Conservation (phyloP, 2,797 vertebrate species). For the Gobionotothen gibberifrons region DNA sequence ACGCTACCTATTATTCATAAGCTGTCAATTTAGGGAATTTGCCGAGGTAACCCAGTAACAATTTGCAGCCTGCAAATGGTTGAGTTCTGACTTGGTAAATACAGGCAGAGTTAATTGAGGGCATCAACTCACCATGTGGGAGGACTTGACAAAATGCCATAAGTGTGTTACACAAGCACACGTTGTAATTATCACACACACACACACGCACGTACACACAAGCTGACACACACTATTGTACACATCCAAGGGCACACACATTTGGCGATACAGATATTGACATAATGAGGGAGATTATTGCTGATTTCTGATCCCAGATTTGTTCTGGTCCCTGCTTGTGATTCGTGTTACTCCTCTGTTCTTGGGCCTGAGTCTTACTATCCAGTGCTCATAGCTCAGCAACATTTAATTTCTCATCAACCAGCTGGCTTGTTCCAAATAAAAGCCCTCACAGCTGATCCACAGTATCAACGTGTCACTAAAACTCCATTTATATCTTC, state of each 20-base stretch:
- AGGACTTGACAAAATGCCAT: conserved; percentile 81
- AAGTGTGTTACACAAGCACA: conserved; percentile 75
- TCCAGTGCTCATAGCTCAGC: conserved; percentile 36
- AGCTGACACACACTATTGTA: conserved; percentile 19
- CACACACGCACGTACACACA: conserved; percentile 47
- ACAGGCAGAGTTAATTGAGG: conserved; percentile 82
- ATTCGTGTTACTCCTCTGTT: conserved; percentile 41
- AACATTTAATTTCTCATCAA: conserved; percentile 43
- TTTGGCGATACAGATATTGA: conserved; percentile 51
- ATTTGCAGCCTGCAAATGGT: conserved; percentile 74
- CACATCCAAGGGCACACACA: conserved; percentile 29
- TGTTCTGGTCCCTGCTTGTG: conserved; percentile 52
- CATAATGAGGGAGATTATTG: conserved; percentile 67
- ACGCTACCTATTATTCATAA: conserved; percentile 83
- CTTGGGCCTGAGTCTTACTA: conserved; percentile 29
- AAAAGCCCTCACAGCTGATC: conserved; percentile 51
- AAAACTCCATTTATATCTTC: conserved; percentile 27
- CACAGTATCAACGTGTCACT: conserved; percentile 36
- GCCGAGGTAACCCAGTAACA: conserved; percentile 76
- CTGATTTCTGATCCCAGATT: conserved; percentile 65
- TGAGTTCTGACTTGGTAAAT: conserved; percentile 79
- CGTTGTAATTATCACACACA: conserved; percentile 71
- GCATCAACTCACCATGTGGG: conserved; percentile 79
- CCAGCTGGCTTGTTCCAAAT: conserved; percentile 58
- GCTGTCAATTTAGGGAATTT: conserved; percentile 83